Conservation (phyloP, 2,888 invertebrate species). For the Coleophora deauratella region DNA sequence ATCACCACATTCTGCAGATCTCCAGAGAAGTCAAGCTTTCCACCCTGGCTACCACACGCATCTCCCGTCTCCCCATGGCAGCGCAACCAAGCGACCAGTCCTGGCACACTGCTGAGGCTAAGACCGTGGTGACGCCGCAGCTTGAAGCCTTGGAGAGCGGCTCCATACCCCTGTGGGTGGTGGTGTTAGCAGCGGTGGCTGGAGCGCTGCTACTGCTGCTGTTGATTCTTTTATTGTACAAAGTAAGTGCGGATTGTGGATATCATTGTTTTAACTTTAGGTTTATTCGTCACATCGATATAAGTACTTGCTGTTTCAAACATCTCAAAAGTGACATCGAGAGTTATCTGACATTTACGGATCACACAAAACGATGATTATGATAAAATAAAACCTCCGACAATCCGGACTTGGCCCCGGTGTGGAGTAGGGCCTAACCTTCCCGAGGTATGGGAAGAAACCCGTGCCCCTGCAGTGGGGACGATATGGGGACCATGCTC, state of each 20-base stretch:
- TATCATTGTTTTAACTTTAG: too few relatives aligned
- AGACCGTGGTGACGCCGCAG: constrained; percentile 80
- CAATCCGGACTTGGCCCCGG: too few relatives aligned
- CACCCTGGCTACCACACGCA: constrained; percentile 81
- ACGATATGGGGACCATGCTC: too few relatives aligned
- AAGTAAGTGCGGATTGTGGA: constrained; percentile 73
- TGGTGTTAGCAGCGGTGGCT: constrained; percentile 86
- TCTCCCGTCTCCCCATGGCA: constrained; percentile 81
- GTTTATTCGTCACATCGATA: too few relatives aligned
- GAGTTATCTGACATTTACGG: too few relatives aligned
- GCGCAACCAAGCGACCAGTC: constrained; percentile 76
- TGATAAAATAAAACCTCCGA: too few relatives aligned
- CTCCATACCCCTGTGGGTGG: constrained; percentile 88
- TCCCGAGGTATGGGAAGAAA: too few relatives aligned
- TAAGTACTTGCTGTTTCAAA: too few relatives aligned
- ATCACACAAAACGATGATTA: too few relatives aligned
- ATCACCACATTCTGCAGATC: constrained; percentile 30
- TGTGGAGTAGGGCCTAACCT: too few relatives aligned
- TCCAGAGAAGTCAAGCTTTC: constrained; percentile 78
- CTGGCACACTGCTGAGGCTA: constrained; percentile 80
- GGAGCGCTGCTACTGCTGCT: constrained; percentile 86
- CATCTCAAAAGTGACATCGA: too few relatives aligned
- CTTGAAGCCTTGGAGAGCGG: constrained; percentile 78
- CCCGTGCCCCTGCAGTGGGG: too few relatives aligned
- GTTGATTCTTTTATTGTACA: constrained; percentile 85